These are phyloP conservation scores for Vandiemenella viatica DNA, from an alignment of 2,888 invertebrate genomes.

Conservation along the genomic window DNA sequence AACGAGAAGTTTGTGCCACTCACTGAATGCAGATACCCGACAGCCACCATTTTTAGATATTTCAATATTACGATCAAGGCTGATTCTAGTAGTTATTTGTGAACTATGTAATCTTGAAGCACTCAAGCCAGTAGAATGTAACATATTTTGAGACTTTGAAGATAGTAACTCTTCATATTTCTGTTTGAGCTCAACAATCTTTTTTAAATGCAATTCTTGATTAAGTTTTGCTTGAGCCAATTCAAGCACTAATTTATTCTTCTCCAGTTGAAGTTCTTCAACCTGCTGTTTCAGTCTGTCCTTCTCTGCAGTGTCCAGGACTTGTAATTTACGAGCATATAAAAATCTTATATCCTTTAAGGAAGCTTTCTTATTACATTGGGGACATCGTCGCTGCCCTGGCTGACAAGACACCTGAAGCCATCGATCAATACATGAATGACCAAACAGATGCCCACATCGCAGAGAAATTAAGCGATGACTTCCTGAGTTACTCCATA, in stretches of 20 bases:
- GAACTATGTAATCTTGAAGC: too few species aligned
- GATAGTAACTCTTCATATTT: neutral
- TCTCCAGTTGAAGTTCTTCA: constrained; percentile 39
- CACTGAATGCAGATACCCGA: constrained; percentile 60
- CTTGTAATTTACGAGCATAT: constrained; percentile 61
- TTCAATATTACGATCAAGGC: constrained; percentile 46
- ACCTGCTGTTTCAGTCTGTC: constrained; percentile 48
- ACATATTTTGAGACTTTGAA: neutral
- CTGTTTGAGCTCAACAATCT: neutral
- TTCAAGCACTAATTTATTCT: constrained; percentile 44
- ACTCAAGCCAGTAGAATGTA: neutral
- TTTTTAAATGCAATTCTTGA: constrained; percentile 24
- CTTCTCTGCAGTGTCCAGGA: constrained; percentile 59
- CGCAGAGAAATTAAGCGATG: constrained; percentile 75
- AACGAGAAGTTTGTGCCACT: constrained; percentile 45
- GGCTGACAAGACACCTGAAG: constrained; percentile 36
- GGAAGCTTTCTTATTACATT: constrained; percentile 64
- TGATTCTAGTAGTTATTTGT: neutral
- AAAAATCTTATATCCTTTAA: constrained; percentile 57
- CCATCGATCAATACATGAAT: constrained; percentile 65
- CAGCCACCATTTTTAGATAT: constrained; percentile 56
- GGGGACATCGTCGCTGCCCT: constrained; percentile 60
- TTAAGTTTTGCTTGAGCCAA: constrained; percentile 35
- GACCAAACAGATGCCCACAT: constrained; percentile 88
- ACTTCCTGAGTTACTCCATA: constrained; percentile 71